Conservation (phyloP, 2,113 vertebrate genomes). For the Labrus mixtus region DNA sequence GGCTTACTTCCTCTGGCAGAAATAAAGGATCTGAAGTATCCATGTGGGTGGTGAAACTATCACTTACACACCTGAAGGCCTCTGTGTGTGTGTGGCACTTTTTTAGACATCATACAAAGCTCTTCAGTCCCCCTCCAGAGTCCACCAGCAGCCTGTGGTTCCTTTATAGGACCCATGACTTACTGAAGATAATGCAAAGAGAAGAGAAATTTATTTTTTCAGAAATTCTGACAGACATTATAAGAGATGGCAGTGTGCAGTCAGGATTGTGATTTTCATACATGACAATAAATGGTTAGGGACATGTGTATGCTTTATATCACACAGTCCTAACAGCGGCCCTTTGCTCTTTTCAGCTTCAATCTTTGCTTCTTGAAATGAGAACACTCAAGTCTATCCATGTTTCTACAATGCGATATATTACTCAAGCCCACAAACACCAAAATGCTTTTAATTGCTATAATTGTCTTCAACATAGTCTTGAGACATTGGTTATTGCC, state of each 20-base stretch:
- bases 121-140: constrained; percentile 10
- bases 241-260: background rate
- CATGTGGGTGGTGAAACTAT: constrained; percentile 39
- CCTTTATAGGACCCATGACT: constrained; percentile 1
- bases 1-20: constrained; percentile 14
- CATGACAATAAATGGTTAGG: too few species aligned
- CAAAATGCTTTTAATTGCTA: background rate
- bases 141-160: background rate
- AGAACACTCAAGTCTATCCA: background rate
- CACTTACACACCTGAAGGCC: constrained; percentile 46
- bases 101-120: background rate
- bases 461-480: background rate
- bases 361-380: too few species aligned
- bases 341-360: background rate
- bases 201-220: background rate
- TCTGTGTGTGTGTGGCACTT: constrained; percentile 21
- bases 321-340: background rate
- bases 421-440: background rate
- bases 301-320: background rate
- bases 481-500: background rate
- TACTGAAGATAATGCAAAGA: constrained; percentile 12
- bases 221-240: background rate
- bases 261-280: background rate
- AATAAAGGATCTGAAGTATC: constrained; percentile 39
- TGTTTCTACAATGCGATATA: background rate